Evolutionary conservation across 2,113 vertebrate species (phyloP), one percentile per base, ranked within the genome.

Genomic region (Mus spicilegus): DNA sequence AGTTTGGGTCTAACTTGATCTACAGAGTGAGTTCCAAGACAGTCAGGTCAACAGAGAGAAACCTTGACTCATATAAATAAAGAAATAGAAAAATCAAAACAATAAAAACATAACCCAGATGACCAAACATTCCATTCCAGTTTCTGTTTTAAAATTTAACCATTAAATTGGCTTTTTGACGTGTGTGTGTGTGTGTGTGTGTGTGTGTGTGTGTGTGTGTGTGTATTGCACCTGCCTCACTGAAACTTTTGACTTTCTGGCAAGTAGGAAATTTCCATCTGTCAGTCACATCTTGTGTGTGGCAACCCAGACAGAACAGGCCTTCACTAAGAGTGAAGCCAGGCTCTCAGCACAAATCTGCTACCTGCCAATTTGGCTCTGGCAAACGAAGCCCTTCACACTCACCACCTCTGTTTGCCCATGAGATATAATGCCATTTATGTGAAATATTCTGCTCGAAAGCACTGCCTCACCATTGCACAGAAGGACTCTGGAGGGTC

Each of bases 401-500:
- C 46, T 76, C 28, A 39, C 46, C 69, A 30, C 42, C 72, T 67
- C 10, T 36, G 28, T 17, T 56, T 17, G 58, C 39, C 24, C 16
- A 30, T 39, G 78, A 1, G 24, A 67, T 19, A 86, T 3, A 17
- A 33, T 22, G 33, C 7, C 87, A 54, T 76, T 63, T 85, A 51
- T 7, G 39, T 1, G 26, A 95, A 95, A 78, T 30, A 78, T 0
- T 70, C 36, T 75, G 78, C 26, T 61, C 19, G 0, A 96, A 97
- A 99, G 95, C 16, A 51, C 95, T 94, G n/a, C 65, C 99, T 99
- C 98, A 99, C 99, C 99, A 99, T 99, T 93, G 99, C 99, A 95
- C 99, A 99, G 99, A 99, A 99, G 0, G 99, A 99, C 98, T 99
- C 99, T 0, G 99, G 99, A 82, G 99, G 99, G 98, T 99, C 99